Conservation (phyloP, 2,888 invertebrate species). For the Pegoplata infirma region DNA sequence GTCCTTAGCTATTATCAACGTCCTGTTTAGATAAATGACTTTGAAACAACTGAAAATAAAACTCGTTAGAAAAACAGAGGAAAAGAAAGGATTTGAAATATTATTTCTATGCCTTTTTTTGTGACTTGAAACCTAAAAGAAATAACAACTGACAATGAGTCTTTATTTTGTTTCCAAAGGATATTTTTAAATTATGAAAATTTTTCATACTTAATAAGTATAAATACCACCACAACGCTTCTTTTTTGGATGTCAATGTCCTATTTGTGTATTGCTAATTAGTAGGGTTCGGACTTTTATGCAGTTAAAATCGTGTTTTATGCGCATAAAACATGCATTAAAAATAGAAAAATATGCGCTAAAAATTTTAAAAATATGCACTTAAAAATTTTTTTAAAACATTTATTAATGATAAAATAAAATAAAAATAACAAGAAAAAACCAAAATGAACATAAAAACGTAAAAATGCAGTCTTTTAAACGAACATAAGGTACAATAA, state of each 20-base stretch:
- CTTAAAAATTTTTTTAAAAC: no score
- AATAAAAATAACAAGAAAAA: no score
- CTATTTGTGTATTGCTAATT: slow-evolving; percentile 23
- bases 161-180: background rate
- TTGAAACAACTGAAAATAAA: slow-evolving; percentile 5
- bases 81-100: slow-evolving; percentile 27
- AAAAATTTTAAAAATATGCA: no score
- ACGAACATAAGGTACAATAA: no score
- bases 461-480: no score
- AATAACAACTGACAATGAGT: no score
- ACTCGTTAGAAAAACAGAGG: background rate
- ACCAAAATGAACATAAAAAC: no score
- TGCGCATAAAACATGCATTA: no score
- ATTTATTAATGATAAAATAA: no score
- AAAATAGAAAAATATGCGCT: no score
- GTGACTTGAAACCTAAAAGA: background rate
- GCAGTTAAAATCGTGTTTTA: no score
- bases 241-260: slow-evolving; percentile 8
- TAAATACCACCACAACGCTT: background rate
- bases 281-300: no score
- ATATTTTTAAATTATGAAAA: slow-evolving; percentile 50
- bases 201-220: slow-evolving; percentile 28
- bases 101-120: background rate
- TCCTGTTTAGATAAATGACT: slow-evolving; percentile 47
- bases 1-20: slow-evolving; percentile 8